phyloP scores from a whole-genome alignment of 2,888 invertebrate genomes.

The Allolobophora icterica region DNA sequence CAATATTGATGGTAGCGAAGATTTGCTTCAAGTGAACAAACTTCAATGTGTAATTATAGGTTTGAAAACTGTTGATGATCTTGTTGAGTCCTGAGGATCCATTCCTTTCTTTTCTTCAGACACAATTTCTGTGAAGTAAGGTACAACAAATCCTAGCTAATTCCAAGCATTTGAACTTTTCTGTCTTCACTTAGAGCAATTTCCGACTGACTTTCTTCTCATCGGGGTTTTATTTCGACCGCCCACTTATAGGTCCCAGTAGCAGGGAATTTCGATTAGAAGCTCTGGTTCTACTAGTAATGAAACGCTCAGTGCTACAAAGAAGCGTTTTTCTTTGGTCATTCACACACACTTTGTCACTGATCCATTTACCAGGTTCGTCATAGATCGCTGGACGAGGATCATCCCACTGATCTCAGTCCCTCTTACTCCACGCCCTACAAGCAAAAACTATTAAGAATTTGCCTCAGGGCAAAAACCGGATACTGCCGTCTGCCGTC shows the following conservation, averaged over 20 bases:
- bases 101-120: too few relatives aligned
- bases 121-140: too few relatives aligned
- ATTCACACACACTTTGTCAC: neutral
- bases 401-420: neutral
- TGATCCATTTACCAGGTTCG: constrained; percentile 1
- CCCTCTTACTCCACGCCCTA: neutral
- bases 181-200: neutral
- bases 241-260: neutral
- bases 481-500: neutral
- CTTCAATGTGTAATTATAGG: too few relatives aligned
- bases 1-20: too few relatives aligned
- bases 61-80: too few relatives aligned
- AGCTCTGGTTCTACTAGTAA: neutral
- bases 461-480: neutral
- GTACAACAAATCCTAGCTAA: neutral
- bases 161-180: neutral
- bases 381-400: neutral
- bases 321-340: neutral
- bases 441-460: constrained; percentile 26
- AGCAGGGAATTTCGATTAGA: neutral
- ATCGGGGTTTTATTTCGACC: neutral
- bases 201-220: neutral
- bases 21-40: too few relatives aligned
- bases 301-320: neutral
- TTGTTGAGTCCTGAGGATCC: too few relatives aligned